Evolutionary conservation across 2,888 invertebrate genomes (phyloP), one percentile per base, ranked within the genome.

Genomic region (Drosophila niveifrons): DNA sequence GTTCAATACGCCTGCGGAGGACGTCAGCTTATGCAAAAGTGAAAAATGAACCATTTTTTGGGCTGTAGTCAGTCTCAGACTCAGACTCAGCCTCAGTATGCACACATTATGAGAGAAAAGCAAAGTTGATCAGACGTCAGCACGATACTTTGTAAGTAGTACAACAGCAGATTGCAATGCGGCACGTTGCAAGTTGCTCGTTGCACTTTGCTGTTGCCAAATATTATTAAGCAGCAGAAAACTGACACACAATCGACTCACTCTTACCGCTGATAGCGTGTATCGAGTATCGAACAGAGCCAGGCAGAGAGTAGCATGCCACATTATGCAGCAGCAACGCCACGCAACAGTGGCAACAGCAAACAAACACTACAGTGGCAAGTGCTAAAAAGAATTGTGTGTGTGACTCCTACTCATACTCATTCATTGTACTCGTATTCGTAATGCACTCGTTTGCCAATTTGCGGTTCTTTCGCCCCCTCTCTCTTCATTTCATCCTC

Each of bases 271-370:
- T 58, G 57, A 73, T 74, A 18, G 8, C 18, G 17, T 1, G 15
- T 18, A 47, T 18, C 28, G 36, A 29, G 23, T 23, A 23, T 23
- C 6, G 23, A 23, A 6, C 6, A 23, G 6, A 23, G 23, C 23
- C 4, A 23, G 1, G 23, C 23, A 23, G 23, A 23, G 28, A 75
- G 71, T 68, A 64, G 50, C 82, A 69, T 63, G 86, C 74, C 86
- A 82, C 11, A 36, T 79, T 85, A 78, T 85, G 80, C 88, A 3
- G 78, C 58, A 68, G 58, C 85, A 85, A 13, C 28, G 17, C 15
- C 11, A 48, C 15, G 8, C 44, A 56, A 18, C 66, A 67, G 41
- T 48, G 47, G 57, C 29, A 36, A 36, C 46, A 53, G 23, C 15
- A 55, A n/a, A 46, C 15, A 15, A 23, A 7, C 80, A 63, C 61